phyloP scores from a whole-genome alignment of 2,113 vertebrate species.

The Pygoscelis adeliae region DNA sequence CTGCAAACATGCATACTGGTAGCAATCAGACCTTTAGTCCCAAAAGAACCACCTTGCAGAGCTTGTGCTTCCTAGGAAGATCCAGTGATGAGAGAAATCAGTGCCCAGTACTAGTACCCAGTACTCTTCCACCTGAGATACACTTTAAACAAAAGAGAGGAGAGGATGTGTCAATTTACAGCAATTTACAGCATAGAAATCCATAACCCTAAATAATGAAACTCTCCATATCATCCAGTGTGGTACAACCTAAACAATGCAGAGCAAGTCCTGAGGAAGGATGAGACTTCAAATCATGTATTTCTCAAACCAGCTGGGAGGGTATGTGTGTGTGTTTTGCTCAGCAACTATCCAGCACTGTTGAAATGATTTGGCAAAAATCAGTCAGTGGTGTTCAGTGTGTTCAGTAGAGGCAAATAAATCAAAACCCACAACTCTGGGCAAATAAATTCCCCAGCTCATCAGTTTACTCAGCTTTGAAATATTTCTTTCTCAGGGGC shows the following conservation, averaged over 20 bases:
- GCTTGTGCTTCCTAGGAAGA: background rate
- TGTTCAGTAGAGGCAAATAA: background rate
- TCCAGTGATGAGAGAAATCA: background rate
- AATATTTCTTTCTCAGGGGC: background rate
- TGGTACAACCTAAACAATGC: background rate
- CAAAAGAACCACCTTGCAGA: background rate
- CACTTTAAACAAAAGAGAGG: background rate
- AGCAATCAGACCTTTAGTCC: background rate
- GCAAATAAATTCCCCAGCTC: background rate
- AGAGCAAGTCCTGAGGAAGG: background rate
- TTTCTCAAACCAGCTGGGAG: background rate
- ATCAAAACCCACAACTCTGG: background rate
- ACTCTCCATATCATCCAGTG: background rate
- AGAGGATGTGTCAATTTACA: background rate
- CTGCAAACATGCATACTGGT: background rate
- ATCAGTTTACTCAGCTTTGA: background rate
- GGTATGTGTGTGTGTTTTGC: background rate
- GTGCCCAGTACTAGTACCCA: background rate
- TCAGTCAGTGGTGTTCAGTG: background rate
- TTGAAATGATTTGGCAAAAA: background rate
- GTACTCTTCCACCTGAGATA: background rate
- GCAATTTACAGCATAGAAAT: background rate
- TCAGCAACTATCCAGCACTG: background rate
- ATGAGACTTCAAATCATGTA: background rate
- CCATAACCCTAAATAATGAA: background rate